These are phyloP conservation scores for Cynopterus brachyotis DNA, from an alignment of 2,113 vertebrate genomes.

Conservation along the genomic window DNA sequence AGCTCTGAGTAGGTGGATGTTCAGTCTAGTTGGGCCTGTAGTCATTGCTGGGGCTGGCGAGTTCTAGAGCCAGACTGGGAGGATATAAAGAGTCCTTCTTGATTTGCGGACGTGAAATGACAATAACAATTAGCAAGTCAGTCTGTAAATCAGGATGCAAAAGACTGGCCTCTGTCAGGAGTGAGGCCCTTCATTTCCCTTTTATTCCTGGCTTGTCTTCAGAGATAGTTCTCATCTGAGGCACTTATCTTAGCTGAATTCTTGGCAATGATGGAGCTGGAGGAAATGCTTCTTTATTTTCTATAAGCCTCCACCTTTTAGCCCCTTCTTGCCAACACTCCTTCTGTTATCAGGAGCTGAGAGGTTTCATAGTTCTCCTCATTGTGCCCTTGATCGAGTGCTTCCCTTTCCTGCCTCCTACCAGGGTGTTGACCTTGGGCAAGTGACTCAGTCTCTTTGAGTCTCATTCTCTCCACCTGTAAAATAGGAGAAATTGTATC, in stretches of 20 bases:
- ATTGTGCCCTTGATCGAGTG: background rate
- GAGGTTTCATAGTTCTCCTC: background rate
- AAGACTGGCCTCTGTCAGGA: background rate
- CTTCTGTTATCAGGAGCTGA: background rate
- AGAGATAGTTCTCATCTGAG: background rate
- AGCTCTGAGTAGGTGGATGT: background rate
- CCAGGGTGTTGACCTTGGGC: background rate
- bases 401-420: slow-evolving; percentile 1
- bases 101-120: background rate
- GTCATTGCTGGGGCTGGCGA: background rate
- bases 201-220: background rate
- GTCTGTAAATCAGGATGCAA: background rate
- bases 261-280: background rate
- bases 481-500: slow-evolving; percentile 1
- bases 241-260: background rate
- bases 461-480: slow-evolving; percentile 31
- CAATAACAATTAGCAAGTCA: background rate
- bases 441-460: background rate
- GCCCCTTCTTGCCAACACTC: background rate
- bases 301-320: background rate
- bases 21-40: background rate
- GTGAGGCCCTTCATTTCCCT: background rate
- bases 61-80: background rate
- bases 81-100: background rate
- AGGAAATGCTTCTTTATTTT: background rate